phyloP scores from a whole-genome alignment of 2,797 vertebrate species.

The Enteromius thamalakanensis region DNA sequence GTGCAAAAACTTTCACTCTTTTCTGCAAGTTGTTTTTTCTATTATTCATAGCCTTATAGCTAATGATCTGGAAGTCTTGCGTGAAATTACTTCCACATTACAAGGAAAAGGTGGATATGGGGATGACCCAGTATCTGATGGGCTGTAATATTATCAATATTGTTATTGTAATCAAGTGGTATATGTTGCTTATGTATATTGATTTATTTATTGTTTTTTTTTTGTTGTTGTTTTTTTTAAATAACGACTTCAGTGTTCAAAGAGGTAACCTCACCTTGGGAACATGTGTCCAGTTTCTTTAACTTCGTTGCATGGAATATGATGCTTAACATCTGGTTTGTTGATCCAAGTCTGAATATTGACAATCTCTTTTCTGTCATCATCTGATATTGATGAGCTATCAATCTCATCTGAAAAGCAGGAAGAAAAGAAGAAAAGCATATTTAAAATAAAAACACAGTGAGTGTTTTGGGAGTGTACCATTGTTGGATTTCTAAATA shows the following conservation, averaged over 20 bases:
- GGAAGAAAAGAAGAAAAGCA: background rate
- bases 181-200: no score
- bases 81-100: no score
- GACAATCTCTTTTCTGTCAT: conserved; percentile 96
- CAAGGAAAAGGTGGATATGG: no score
- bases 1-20: no score
- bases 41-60: no score
- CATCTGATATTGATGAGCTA: conserved; percentile 96
- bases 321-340: conserved; percentile 96
- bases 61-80: no score
- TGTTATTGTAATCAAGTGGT: no score
- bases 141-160: background rate
- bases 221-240: no score
- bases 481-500: background rate
- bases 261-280: conserved; percentile 82
- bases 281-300: conserved; percentile 99
- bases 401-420: conserved; percentile 91
- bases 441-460: background rate
- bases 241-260: background rate
- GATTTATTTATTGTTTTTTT: no score
- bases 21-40: no score
- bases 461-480: background rate
- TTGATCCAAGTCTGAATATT: conserved; percentile 99
- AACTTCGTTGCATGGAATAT: conserved; percentile 95
- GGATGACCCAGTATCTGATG: background rate